Base-by-base conservation (phyloP, 1,140 invertebrate genomes). In the Drosophila erecta region DNA sequence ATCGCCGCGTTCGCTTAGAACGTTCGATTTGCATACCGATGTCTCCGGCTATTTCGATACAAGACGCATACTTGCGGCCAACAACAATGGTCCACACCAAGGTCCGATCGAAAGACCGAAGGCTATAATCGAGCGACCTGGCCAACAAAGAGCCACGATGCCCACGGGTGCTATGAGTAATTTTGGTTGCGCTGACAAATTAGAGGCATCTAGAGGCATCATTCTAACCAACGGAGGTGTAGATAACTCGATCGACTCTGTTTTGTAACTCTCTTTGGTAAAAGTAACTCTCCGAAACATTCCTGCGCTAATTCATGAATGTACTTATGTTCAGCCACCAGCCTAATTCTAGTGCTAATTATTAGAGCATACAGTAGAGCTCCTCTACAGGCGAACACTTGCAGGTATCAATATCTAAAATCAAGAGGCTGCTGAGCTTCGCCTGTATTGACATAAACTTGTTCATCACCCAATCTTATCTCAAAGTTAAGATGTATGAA, bases 1-100 rank as follows among this genome's bases (percentile, higher is more conserved):
- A 47, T 49, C 61, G 64, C 64, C 41, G 51, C 40, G 38, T 66
- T 51, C 49, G 62, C 65, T 76, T 30, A 84, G 70, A 81, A 79
- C 70, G 65, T 79, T 86, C 79, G 60, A 86, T 86, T 86, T 86
- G 79, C 84, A 86, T 86, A 86, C 40, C 61, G 43, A 65, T 50
- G 73, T 58, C 67, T 78, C 62, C 54, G 44, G 49, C 60, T 49
- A 35, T 53, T 49, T 74, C 43, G 62, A 53, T 66, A 38, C 35
- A 53, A 69, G 66, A 72, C 81, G 49, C 81, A 84, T 79, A 61
- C 79, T 84, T 84, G 57, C 64, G 58, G 46, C 71, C 50, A 72
- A 55, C 40, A 61, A 56, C 15, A 70, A 61, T 55, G 54, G 33
- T 44, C 61, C 44, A 35, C 27, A n/a, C 58, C 53, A 64, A 76